Evolutionary conservation across 1,140 invertebrate genomes (phyloP), one percentile per base, ranked within the genome.

Genomic region (Aphelenchoides besseyi): DNA sequence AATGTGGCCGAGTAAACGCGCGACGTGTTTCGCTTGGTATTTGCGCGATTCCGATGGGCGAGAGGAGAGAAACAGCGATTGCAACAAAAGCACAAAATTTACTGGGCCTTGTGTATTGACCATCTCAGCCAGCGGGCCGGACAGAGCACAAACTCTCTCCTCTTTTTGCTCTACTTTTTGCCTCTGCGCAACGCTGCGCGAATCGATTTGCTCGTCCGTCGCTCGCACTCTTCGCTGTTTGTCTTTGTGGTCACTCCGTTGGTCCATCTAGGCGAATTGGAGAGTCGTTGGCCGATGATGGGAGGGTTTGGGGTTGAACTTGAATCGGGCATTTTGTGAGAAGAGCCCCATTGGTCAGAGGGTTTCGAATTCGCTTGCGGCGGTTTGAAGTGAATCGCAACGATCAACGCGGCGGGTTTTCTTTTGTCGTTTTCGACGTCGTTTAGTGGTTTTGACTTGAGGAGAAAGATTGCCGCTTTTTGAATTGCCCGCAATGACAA

Each of bases 81-180:
- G 41, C 41, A 48, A 48, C 41, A 48, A 48, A 48, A 48, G 41
- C n/a, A n/a, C n/a, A n/a, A n/a, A n/a, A n/a, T n/a, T n/a, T n/a
- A n/a, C n/a, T n/a, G n/a, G n/a, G n/a, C n/a, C n/a, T n/a, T n/a
- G n/a, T n/a, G n/a, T n/a, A n/a, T n/a, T n/a, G n/a, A n/a, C n/a
- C n/a, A n/a, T n/a, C n/a, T n/a, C n/a, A n/a, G n/a, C n/a, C n/a
- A n/a, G n/a, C n/a, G n/a, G n/a, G n/a, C n/a, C n/a, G n/a, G n/a
- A n/a, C n/a, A n/a, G n/a, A n/a, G n/a, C n/a, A n/a, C n/a, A n/a
- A n/a, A n/a, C n/a, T n/a, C n/a, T n/a, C n/a, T n/a, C n/a, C n/a
- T n/a, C n/a, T n/a, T n/a, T n/a, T n/a, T n/a, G n/a, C n/a, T n/a
- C n/a, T 48, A 23, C 23, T 23, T 48, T 23, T 48, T 23, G 41